Percentiles rank a stretch among this genome's conserved stretches.
Evolutionary conservation across 2,888 invertebrate genomes (phyloP).

Genomic region (Platycheirus rosarum): DNA sequence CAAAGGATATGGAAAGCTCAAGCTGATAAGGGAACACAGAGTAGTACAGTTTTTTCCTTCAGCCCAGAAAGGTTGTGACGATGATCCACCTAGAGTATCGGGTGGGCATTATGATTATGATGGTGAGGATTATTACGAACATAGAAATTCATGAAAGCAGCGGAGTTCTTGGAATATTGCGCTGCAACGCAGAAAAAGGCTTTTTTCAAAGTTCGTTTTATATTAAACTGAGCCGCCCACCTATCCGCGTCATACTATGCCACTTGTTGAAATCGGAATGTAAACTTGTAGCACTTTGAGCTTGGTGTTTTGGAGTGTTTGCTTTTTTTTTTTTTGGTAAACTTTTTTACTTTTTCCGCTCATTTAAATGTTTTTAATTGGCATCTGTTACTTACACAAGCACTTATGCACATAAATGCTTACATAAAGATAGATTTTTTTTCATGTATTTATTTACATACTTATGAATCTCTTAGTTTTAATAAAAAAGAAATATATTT

Average conservation of each 20-base stretch:
- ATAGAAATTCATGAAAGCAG: neutral
- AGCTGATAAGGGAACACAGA: constrained; percentile 52
- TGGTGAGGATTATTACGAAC: constrained; percentile 9
- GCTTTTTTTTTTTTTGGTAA: constrained; percentile 6
- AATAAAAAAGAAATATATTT: too few relatives aligned
- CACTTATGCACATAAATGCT: too few relatives aligned
- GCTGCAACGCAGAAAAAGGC: constrained; percentile 36
- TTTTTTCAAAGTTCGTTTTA: constrained; percentile 26
- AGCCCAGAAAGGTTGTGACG: constrained; percentile 4
- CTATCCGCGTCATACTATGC: constrained; percentile 20
- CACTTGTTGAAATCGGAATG: constrained; percentile 72
- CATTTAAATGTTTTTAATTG: constrained; percentile 61
- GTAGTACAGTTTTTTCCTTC: constrained; percentile 12
- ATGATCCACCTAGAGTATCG: constrained; percentile 7
- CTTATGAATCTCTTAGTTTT: too few relatives aligned
- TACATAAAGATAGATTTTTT: too few relatives aligned
- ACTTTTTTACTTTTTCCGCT: constrained; percentile 24
- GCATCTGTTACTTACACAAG: constrained; percentile 37
- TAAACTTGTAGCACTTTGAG: constrained; percentile 27
- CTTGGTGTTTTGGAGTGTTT: too few relatives aligned
- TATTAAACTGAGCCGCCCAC: neutral
- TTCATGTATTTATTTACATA: too few relatives aligned
- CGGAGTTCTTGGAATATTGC: constrained; percentile 34
- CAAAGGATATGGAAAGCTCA: constrained; percentile 5
- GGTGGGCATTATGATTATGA: constrained; percentile 3